Conservation (phyloP, 1,140 invertebrate genomes). For the Microvelia longipes region DNA sequence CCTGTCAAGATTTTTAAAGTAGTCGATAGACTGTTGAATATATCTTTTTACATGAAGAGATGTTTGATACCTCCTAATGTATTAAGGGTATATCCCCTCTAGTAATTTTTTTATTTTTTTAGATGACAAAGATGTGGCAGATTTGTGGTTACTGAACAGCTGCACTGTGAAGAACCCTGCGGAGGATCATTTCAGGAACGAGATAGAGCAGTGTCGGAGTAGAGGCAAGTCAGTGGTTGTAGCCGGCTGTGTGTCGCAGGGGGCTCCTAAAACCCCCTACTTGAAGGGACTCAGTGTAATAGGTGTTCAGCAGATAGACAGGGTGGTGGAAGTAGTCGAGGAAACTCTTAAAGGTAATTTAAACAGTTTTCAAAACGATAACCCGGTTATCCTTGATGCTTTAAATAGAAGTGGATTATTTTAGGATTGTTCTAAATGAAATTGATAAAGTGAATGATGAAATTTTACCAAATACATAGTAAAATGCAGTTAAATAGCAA, state of each 20-base stretch:
- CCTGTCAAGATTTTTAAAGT: too few relatives aligned
- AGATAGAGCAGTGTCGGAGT: conserved; percentile 61
- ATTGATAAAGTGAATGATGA: too few relatives aligned
- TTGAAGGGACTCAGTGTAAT: conserved; percentile 76
- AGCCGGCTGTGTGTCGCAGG: conserved; percentile 92
- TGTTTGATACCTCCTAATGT: too few relatives aligned
- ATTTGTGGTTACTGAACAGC: conserved; percentile 91
- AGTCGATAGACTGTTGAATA: too few relatives aligned
- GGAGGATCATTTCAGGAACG: conserved; percentile 92
- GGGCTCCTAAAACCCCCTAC: conserved; percentile 55
- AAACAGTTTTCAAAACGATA: too few relatives aligned
- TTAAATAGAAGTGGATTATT: too few relatives aligned
- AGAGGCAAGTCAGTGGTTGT: conserved; percentile 75
- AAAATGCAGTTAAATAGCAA: too few relatives aligned
- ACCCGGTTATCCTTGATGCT: too few relatives aligned
- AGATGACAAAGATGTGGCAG: conserved; percentile 63
- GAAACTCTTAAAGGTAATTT: conserved; percentile 79
- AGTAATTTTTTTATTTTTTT: conserved; percentile 17
- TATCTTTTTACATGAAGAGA: too few relatives aligned
- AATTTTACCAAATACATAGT: too few relatives aligned
- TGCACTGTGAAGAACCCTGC: conserved; percentile 96
- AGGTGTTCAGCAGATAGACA: conserved; percentile 94
- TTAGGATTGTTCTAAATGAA: too few relatives aligned
- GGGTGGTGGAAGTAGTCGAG: conserved; percentile 97
- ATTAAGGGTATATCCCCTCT: too few relatives aligned